Percentiles rank a stretch among this genome's conserved stretches.
These are phyloP conservation scores for Labia minor DNA, from an alignment of 2,888 invertebrate species.

Conservation along the genomic window DNA sequence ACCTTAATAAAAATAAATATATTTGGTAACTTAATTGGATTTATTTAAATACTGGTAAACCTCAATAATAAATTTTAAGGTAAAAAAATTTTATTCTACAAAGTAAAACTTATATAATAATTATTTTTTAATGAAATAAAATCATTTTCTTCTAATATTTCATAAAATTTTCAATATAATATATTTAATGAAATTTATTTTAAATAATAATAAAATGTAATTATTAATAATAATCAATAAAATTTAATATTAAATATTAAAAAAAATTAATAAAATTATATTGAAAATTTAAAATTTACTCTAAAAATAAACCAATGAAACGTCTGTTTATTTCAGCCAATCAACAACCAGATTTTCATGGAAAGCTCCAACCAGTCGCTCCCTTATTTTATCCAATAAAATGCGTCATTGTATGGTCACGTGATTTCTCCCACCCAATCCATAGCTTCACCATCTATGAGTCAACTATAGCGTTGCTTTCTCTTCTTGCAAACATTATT, in stretches of 20 bases:
- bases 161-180: no score
- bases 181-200: no score
- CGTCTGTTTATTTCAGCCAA: slow-evolving; percentile 22
- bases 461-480: not conserved
- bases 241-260: not conserved
- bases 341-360: slow-evolving; percentile 9
- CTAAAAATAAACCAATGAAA: not conserved
- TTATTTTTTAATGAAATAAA: no score
- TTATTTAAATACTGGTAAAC: no score
- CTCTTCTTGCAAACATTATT: not conserved
- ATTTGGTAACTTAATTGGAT: no score
- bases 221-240: not conserved
- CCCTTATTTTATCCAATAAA: slow-evolving; percentile 23
- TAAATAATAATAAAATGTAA: no score
- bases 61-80: no score
- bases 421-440: not conserved
- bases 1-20: no score
- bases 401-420: not conserved
- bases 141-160: no score
- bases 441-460: not conserved
- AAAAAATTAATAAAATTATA: not conserved
- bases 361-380: slow-evolving; percentile 18
- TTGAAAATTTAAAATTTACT: not conserved
- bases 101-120: no score
- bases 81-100: no score